Base-by-base conservation (phyloP, 2,888 invertebrate genomes). In the Lepidochrysops patricia region DNA sequence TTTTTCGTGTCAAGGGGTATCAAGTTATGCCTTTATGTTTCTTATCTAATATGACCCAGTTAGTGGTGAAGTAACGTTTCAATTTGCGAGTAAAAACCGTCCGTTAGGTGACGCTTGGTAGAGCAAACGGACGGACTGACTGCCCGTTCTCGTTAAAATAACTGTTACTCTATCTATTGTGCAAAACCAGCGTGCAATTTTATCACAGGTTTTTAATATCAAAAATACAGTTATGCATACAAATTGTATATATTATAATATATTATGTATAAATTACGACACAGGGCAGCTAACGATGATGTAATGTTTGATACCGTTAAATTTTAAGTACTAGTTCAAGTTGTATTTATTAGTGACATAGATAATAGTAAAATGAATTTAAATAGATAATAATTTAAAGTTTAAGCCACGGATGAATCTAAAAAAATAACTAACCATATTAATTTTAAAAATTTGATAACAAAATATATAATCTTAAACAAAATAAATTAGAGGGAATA, bases 111-210 rank as follows among this genome's bases (percentile, higher is more conserved):
- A 63, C 64, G 68, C 59, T 70, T 66, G 64, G 65, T 57, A 50
- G 68, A 58, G 60, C 65, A 62, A 62, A 64, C 79, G 77, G 77
- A 81, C 61, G 62, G 61, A 63, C 63, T 58, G 61, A 34, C 60
- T 58, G 54, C 15, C 32, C 32, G 54, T 52, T 52, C 52, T 52
- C 26, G 54, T 54, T 54, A 54, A 54, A 29, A 23, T 54, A 54
- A 54, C 54, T 29, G 54, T 52, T 27, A 15, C 43, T 43, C 32
- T 52, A 19, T 54, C 32, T 54, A 54, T 54, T 54, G 54, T 54
- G 54, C 54, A 54, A 26, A 54, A 43, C 43, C 1, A 43, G 19
- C 43, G n/a, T 27, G 13, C 26, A 26, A 52, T 26, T 52, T 26
- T 52, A 26, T 52, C 25, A 15, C 26, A 7, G 13, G 52, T 52